phyloP scores from a whole-genome alignment of 64 coral and sea anemone genomes.

The Trachythela sp. region DNA sequence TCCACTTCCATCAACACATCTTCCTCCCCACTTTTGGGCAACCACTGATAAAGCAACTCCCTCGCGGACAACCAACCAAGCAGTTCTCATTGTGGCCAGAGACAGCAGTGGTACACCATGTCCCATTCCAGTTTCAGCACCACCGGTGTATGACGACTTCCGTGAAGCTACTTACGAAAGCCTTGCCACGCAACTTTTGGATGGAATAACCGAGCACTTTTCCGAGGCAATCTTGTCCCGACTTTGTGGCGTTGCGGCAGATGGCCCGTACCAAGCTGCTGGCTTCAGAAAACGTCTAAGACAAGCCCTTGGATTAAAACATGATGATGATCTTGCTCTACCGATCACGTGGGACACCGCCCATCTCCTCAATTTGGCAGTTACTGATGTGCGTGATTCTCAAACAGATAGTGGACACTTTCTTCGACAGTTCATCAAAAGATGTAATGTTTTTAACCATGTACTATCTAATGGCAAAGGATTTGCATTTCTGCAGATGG shows the following conservation, averaged over 20 bases:
- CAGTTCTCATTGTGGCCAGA: neutral
- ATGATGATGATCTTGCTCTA: neutral
- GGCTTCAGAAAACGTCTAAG: neutral
- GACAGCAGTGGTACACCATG: constrained; percentile 6
- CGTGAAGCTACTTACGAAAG: neutral
- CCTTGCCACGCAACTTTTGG: constrained; percentile 1
- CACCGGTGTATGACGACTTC: neutral
- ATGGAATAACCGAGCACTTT: neutral
- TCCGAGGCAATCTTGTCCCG: neutral
- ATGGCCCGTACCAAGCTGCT: constrained; percentile 1
- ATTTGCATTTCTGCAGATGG: constrained; percentile 21
- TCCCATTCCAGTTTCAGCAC: constrained; percentile 20
- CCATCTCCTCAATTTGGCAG: constrained; percentile 12
- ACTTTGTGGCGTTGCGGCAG: neutral
- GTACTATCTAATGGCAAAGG: neutral
- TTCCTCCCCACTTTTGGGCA: constrained; percentile 11
- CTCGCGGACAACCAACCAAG: neutral
- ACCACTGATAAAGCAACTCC: constrained; percentile 13
- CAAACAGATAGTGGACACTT: neutral
- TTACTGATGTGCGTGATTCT: neutral
- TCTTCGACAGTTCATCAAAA: constrained; percentile 11
- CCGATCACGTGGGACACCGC: constrained; percentile 2
- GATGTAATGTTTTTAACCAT: constrained; percentile 19
- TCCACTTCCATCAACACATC: neutral
- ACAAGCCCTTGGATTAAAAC: constrained; percentile 2